These are phyloP conservation scores for Creontiades dilutus DNA, from an alignment of 2,888 invertebrate species.

Conservation along the genomic window DNA sequence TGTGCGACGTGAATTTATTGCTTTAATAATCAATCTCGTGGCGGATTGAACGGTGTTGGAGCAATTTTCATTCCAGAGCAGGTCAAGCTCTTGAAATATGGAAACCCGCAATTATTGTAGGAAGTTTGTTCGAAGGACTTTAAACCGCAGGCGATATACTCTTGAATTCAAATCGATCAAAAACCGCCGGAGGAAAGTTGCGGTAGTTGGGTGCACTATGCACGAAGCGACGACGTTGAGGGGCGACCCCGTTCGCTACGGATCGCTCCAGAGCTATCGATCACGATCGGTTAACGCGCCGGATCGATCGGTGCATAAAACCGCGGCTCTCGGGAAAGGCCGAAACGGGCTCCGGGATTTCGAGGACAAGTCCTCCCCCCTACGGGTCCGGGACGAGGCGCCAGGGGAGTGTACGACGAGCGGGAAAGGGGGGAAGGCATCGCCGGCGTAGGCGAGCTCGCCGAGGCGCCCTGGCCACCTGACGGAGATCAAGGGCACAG, in stretches of 20 bases:
- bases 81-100: not conserved
- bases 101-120: constrained; percentile 20
- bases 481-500: constrained; percentile 59
- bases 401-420: constrained; percentile 51
- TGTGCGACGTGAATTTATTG: not conserved
- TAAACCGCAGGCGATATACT: not conserved
- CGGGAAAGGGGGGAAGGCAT: not conserved
- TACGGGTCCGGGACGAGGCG: constrained; percentile 40
- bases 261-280: constrained; percentile 35
- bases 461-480: constrained; percentile 53
- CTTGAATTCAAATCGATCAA: constrained; percentile 50
- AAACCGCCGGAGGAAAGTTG: constrained; percentile 48
- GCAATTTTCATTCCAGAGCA: constrained; percentile 17
- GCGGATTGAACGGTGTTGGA: not conserved
- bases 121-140: constrained; percentile 21
- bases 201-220: not conserved
- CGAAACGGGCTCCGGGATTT: constrained; percentile 24
- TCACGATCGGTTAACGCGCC: constrained; percentile 18
- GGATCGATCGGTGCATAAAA: constrained; percentile 5
- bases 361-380: constrained; percentile 9
- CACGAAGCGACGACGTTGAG: constrained; percentile 26
- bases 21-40: not conserved
- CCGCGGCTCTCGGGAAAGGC: not conserved
- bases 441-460: constrained; percentile 53
- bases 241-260: not conserved